These are phyloP conservation scores for Tragelaphus strepsiceros DNA, from an alignment of 2,113 vertebrate genomes.

Conservation along the genomic window DNA sequence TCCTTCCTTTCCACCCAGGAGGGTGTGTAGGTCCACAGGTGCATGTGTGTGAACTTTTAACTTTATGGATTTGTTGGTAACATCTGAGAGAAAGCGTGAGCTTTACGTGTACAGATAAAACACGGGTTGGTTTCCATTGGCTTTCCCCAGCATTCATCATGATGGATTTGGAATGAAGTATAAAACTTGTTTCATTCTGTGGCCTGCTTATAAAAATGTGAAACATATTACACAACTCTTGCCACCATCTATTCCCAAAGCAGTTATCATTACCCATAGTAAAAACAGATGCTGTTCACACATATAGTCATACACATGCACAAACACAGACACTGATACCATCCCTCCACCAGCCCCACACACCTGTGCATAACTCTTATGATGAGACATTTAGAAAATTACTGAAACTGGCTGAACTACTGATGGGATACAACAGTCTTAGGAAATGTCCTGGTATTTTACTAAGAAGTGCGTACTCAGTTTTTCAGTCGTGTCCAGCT, in stretches of 20 bases:
- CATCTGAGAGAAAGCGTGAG: neutral
- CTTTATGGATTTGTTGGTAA: neutral
- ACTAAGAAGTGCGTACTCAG: neutral
- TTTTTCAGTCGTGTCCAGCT: neutral
- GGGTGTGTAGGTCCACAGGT: neutral
- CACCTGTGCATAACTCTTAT: neutral
- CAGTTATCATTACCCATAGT: slow-evolving; percentile 4
- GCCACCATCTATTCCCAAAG: neutral
- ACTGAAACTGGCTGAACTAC: neutral
- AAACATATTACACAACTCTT: neutral
- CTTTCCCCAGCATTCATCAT: slow-evolving; percentile 11
- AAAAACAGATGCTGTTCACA: neutral
- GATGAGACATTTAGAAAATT: neutral
- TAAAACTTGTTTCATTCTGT: slow-evolving; percentile 11
- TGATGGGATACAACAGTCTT: neutral
- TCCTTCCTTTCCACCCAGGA: neutral
- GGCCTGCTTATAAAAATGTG: neutral
- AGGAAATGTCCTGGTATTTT: neutral
- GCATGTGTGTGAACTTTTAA: neutral
- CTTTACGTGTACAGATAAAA: neutral
- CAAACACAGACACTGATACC: neutral
- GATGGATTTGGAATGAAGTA: neutral
- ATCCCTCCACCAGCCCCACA: neutral
- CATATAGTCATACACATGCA: neutral
- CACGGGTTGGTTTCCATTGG: neutral